Percentiles rank a stretch among this genome's conserved stretches.
phyloP scores from a whole-genome alignment of 2,113 vertebrate genomes.

The Epinephelus fuscoguttatus region DNA sequence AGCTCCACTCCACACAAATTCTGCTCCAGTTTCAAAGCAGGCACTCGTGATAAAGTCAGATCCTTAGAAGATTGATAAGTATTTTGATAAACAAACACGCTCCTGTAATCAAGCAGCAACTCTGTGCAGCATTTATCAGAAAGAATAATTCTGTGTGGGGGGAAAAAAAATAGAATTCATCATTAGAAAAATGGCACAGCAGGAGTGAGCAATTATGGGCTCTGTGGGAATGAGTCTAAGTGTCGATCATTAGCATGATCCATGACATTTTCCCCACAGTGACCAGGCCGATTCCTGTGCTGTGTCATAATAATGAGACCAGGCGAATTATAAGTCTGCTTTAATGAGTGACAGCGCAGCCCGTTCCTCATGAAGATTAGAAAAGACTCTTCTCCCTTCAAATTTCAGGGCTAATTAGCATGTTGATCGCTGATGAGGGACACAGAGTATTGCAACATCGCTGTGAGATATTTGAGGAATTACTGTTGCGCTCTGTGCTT shows the following conservation, averaged over 20 bases:
- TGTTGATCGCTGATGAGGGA: constrained; percentile 50
- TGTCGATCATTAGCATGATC: constrained; percentile 61
- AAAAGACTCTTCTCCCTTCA: constrained; percentile 44
- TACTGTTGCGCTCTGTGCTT: constrained; percentile 4
- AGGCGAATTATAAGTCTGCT: constrained; percentile 36
- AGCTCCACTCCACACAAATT: neutral
- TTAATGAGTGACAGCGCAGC: constrained; percentile 67
- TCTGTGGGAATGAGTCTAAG: constrained; percentile 39
- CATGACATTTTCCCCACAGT: constrained; percentile 66
- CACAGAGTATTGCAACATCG: constrained; percentile 4
- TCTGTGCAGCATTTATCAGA: constrained; percentile 11
- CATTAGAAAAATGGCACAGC: constrained; percentile 58
- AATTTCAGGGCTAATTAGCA: constrained; percentile 61
- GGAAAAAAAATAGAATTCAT: constrained; percentile 36
- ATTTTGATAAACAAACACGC: constrained; percentile 28
- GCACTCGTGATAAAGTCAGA: neutral
- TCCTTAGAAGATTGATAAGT: neutral
- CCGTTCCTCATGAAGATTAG: constrained; percentile 50
- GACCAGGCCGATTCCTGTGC: constrained; percentile 34
- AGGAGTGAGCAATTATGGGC: constrained; percentile 55
- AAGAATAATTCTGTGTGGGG: constrained; percentile 9
- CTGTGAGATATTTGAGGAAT: constrained; percentile 42
- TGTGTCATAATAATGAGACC: constrained; percentile 59
- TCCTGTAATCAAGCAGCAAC: constrained; percentile 4
- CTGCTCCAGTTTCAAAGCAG: neutral